phyloP scores from a whole-genome alignment of 2,113 vertebrate genomes.

The Fregata magnificens region DNA sequence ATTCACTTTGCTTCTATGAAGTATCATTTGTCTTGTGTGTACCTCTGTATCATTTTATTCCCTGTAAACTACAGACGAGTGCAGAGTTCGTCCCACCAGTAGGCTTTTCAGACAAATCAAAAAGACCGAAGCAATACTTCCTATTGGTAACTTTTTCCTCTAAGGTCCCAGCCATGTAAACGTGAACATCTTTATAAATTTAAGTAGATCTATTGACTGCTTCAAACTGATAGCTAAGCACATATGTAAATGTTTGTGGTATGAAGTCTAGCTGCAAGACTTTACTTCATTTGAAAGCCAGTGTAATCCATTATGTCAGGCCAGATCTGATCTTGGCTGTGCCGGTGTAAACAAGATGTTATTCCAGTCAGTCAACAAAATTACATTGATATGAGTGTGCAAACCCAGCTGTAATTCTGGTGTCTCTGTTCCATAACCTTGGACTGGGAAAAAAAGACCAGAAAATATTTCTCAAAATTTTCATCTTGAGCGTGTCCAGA shows the following conservation, averaged over 20 bases:
- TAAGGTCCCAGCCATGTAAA: background rate
- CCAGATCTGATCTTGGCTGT: background rate
- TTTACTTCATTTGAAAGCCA: background rate
- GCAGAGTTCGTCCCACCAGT: background rate
- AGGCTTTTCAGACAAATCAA: background rate
- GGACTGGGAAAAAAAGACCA: background rate
- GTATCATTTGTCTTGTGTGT: background rate
- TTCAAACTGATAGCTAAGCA: background rate
- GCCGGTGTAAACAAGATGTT: constrained; percentile 1
- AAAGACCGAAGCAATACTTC: background rate
- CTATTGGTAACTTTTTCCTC: background rate
- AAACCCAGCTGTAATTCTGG: background rate
- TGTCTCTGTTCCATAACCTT: background rate
- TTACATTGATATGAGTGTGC: background rate
- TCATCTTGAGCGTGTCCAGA: background rate
- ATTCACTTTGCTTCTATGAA: background rate
- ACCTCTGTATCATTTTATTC: background rate
- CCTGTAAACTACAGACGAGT: background rate
- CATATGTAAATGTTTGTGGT: background rate
- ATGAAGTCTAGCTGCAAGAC: background rate
- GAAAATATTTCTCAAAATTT: background rate
- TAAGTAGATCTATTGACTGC: background rate
- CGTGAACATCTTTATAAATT: background rate
- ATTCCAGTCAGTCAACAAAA: background rate
- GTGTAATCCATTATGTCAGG: background rate